phyloP scores from a whole-genome alignment of 2,888 invertebrate species.

The Helicoverpa assulta region DNA sequence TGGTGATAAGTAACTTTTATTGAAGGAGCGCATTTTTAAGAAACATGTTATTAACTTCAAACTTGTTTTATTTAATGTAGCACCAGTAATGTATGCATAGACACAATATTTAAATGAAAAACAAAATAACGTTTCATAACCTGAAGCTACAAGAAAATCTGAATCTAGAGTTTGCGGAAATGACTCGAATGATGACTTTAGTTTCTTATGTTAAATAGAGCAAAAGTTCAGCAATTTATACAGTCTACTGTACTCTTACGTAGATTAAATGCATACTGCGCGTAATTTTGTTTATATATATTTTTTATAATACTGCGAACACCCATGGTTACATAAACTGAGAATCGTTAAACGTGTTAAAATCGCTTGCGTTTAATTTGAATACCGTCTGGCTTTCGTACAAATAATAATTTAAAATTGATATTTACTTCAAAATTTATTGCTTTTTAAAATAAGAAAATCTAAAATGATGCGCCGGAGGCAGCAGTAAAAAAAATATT shows the following conservation, averaged over 20 bases:
- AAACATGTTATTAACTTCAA: too few species aligned
- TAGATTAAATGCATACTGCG: background rate
- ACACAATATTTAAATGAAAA: too few species aligned
- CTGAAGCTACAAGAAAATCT: too few species aligned
- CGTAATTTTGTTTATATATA: background rate
- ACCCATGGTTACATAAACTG: background rate
- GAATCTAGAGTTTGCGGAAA: background rate
- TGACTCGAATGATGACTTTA: background rate
- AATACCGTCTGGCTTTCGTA: slow-evolving; percentile 31
- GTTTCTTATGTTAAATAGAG: background rate
- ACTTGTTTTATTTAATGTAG: too few species aligned
- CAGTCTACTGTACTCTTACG: slow-evolving; percentile 1
- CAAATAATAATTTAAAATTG: slow-evolving; percentile 38
- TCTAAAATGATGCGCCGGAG: slow-evolving; percentile 39
- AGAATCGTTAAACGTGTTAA: background rate
- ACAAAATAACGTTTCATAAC: too few species aligned
- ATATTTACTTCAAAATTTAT: slow-evolving; percentile 45
- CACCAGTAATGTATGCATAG: too few species aligned
- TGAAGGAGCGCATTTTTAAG: too few species aligned
- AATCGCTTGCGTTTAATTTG: slow-evolving; percentile 28
- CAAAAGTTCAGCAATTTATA: background rate
- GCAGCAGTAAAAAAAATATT: slow-evolving; percentile 61
- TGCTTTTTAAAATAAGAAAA: slow-evolving; percentile 58
- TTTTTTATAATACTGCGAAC: background rate
- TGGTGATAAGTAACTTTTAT: background rate